Conservation (phyloP, 2,113 vertebrate genomes). For the Pheucticus melanocephalus region DNA sequence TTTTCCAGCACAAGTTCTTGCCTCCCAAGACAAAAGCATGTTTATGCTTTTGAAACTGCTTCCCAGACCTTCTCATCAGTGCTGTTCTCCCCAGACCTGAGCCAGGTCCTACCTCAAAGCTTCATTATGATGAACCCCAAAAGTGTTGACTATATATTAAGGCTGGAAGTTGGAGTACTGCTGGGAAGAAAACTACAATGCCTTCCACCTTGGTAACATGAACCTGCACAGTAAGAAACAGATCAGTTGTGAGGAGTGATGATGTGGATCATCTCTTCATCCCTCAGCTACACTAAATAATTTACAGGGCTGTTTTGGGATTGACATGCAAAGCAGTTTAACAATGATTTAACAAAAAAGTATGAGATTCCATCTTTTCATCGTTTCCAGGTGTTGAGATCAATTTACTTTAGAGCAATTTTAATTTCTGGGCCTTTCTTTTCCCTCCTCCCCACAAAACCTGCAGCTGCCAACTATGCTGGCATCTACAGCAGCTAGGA, state of each 20-base stretch:
- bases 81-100: background rate
- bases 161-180: background rate
- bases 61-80: background rate
- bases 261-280: conserved; percentile 35
- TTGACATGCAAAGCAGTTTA: conserved; percentile 42
- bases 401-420: conserved; percentile 14
- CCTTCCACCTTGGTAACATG: background rate
- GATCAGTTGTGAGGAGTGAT: background rate
- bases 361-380: background rate
- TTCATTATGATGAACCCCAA: background rate
- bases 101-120: background rate
- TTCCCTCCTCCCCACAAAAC: background rate
- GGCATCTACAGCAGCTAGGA: conserved; percentile 54
- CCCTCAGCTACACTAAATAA: conserved; percentile 47
- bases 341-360: conserved; percentile 25
- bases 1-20: background rate
- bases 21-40: background rate
- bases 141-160: background rate
- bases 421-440: conserved; percentile 11
- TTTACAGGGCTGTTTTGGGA: conserved; percentile 36
- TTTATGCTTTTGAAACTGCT: background rate
- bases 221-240: background rate
- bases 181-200: background rate
- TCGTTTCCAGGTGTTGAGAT: conserved; percentile 40
- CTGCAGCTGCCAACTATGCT: conserved; percentile 40